phyloP scores from a whole-genome alignment of 2,888 invertebrate genomes.

The Synanthedon formicaeformis region DNA sequence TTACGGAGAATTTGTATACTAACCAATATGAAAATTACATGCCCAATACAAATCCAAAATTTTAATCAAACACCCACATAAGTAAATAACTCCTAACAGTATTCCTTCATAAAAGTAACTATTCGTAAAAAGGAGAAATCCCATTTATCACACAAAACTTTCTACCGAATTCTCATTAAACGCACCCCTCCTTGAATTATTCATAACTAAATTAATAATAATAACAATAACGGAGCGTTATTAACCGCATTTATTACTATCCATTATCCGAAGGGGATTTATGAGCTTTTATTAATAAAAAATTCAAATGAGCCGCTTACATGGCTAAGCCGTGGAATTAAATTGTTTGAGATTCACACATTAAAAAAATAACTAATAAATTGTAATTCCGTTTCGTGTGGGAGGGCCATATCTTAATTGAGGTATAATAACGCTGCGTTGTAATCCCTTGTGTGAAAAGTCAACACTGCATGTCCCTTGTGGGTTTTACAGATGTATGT shows the following conservation, averaged over 20 bases:
- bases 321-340: slow-evolving; percentile 44
- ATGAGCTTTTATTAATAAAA: slow-evolving; percentile 60
- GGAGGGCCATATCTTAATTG: slow-evolving; percentile 23
- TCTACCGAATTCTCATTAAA: neutral
- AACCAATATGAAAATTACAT: too few relatives aligned
- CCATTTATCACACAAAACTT: neutral
- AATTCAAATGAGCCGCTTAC: slow-evolving; percentile 60
- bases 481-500: neutral
- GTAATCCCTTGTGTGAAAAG: slow-evolving; percentile 39
- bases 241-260: slow-evolving; percentile 29
- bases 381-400: slow-evolving; percentile 23
- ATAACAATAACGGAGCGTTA: slow-evolving; percentile 42
- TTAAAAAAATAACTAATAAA: slow-evolving; percentile 22
- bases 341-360: slow-evolving; percentile 57
- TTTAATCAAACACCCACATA: too few relatives aligned
- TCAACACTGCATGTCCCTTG: slow-evolving; percentile 19
- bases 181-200: slow-evolving; percentile 32
- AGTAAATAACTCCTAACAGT: too few relatives aligned
- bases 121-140: neutral
- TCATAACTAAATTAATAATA: slow-evolving; percentile 61
- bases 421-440: slow-evolving; percentile 6
- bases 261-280: slow-evolving; percentile 15
- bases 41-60: too few relatives aligned
- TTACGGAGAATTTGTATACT: too few relatives aligned
- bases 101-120: neutral